Evolutionary conservation across 1,140 invertebrate genomes (phyloP).

Genomic region (Microplitis mediator): DNA sequence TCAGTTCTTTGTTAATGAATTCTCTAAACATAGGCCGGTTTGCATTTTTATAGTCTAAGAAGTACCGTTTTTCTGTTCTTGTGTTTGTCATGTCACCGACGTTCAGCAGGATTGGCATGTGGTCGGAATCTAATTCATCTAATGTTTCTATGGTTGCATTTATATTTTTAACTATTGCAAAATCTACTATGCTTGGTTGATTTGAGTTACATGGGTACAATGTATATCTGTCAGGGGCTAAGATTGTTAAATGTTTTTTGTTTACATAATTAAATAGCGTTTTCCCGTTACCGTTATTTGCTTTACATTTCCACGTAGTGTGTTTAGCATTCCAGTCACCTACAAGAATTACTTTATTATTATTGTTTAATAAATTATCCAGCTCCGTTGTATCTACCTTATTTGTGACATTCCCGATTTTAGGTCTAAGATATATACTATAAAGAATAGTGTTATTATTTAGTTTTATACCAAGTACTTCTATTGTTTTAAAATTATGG

Average conservation of each 20-base stretch:
- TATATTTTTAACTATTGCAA: conserved; percentile 13
- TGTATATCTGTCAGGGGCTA: conserved; percentile 2
- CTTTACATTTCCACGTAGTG: not conserved
- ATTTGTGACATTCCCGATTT: not conserved
- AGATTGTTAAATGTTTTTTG: conserved; percentile 2
- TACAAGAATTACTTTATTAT: not conserved
- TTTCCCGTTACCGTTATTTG: conserved; percentile 3
- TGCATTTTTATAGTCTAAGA: not conserved
- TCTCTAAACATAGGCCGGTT: not conserved
- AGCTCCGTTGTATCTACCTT: not conserved
- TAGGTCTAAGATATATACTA: not conserved
- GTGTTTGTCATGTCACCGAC: not conserved
- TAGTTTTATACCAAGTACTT: not conserved
- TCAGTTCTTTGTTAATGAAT: not conserved
- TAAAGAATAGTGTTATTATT: not conserved
- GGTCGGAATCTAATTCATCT: conserved; percentile 16
- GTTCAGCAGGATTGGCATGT: not conserved
- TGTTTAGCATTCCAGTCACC: conserved; percentile 26
- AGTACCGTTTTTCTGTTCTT: not conserved
- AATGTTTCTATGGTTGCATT: not conserved
- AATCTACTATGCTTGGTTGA: conserved; percentile 3
- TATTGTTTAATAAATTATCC: conserved; percentile 6
- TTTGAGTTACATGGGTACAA: not conserved
- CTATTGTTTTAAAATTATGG: not conserved
- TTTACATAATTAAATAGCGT: conserved; percentile 7